phyloP scores from a whole-genome alignment of 2,797 vertebrate species.

The Labroides dimidiatus region DNA sequence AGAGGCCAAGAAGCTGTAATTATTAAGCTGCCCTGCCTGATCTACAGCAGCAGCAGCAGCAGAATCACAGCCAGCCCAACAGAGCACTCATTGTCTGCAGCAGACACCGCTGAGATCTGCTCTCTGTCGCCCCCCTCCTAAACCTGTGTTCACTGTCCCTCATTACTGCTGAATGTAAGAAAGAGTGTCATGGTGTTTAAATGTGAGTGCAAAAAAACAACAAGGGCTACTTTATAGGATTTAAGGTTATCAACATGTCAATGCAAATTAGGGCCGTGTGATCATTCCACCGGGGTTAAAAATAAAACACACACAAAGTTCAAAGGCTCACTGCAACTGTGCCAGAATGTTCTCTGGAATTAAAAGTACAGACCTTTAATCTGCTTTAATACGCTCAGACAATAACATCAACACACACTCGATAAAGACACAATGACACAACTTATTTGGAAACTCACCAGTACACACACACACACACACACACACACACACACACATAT shows the following conservation, averaged over 20 bases:
- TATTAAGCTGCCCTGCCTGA: constrained; percentile 87
- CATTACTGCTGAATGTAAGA: constrained; percentile 56
- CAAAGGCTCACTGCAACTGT: neutral
- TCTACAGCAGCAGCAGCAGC: constrained; percentile 85
- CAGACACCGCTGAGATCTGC: constrained; percentile 87
- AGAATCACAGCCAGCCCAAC: constrained; percentile 84
- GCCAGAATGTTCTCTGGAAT: neutral
- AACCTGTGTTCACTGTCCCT: constrained; percentile 76
- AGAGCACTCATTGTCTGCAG: constrained; percentile 93
- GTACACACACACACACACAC: constrained; percentile 4
- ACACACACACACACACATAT: neutral
- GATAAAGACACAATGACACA: constrained; percentile 30
- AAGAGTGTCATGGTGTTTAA: neutral
- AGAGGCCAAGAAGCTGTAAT: constrained; percentile 84
- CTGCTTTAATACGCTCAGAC: constrained; percentile 11
- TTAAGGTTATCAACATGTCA: neutral
- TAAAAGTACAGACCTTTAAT: constrained; percentile 4
- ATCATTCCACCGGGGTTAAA: neutral
- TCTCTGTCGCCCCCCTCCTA: constrained; percentile 90
- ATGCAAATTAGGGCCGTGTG: neutral
- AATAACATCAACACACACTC: constrained; percentile 5
- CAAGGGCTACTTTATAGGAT: neutral
- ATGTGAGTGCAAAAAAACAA: neutral
- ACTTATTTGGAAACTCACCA: constrained; percentile 12
- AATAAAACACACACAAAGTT: neutral